Conservation (phyloP, 2,797 vertebrate species). For the Semaprochilodus insignis region DNA sequence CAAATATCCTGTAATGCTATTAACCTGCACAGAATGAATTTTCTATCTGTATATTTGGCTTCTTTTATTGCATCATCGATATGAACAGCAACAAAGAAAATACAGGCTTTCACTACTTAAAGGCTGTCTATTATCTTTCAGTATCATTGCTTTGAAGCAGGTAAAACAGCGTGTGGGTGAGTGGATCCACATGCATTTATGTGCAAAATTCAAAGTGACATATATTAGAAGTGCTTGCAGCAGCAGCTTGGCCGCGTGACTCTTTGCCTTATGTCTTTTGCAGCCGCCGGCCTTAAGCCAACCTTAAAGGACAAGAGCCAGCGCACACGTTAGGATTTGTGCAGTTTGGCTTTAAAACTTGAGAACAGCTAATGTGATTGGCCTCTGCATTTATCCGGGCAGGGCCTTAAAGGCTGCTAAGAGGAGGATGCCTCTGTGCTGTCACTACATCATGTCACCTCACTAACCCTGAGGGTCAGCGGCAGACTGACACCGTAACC, state of each 20-base stretch:
- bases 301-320: slow-evolving; percentile 68
- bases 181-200: slow-evolving; percentile 34
- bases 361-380: slow-evolving; percentile 78
- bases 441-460: slow-evolving; percentile 83
- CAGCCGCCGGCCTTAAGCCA: slow-evolving; percentile 59
- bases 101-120: not conserved
- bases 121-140: not conserved
- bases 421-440: slow-evolving; percentile 77
- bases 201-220: slow-evolving; percentile 49
- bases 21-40: not conserved
- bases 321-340: slow-evolving; percentile 62
- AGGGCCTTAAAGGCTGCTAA: slow-evolving; percentile 71
- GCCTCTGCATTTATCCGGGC: slow-evolving; percentile 78
- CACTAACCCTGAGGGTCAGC: slow-evolving; percentile 84
- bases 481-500: slow-evolving; percentile 88
- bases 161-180: slow-evolving; percentile 1
- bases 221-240: slow-evolving; percentile 51
- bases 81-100: not conserved
- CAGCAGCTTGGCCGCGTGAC: slow-evolving; percentile 69
- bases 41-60: not conserved
- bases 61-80: not conserved
- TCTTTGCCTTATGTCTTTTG: slow-evolving; percentile 59
- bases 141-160: slow-evolving; percentile 2
- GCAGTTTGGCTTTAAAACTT: slow-evolving; percentile 66
- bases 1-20: not conserved